Evolutionary conservation across 2,113 vertebrate genomes (phyloP).

Genomic region (Myotis yumanensis): DNA sequence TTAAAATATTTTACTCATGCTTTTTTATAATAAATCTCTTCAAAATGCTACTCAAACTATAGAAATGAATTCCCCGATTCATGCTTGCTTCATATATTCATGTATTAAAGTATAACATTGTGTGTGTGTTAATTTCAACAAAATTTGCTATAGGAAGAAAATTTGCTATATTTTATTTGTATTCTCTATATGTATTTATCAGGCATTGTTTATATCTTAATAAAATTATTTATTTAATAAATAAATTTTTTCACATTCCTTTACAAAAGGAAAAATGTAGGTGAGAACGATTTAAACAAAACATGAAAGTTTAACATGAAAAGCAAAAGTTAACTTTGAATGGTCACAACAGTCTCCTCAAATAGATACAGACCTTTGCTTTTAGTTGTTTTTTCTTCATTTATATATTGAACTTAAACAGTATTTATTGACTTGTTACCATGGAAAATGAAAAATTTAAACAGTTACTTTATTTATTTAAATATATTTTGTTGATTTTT

Average conservation of each 20-base stretch:
- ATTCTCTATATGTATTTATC: neutral
- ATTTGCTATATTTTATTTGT: constrained; percentile 20
- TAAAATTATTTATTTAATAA: constrained; percentile 42
- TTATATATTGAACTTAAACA: neutral
- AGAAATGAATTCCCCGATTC: neutral
- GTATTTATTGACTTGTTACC: neutral
- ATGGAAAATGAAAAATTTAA: neutral
- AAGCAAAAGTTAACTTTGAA: neutral
- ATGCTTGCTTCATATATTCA: neutral
- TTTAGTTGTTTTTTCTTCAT: constrained; percentile 21
- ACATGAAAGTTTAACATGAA: neutral
- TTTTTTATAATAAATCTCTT: neutral
- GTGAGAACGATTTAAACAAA: constrained; percentile 37
- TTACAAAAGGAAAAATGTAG: constrained; percentile 27
- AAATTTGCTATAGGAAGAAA: neutral
- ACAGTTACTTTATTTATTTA: neutral
- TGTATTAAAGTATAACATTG: neutral
- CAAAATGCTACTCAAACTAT: neutral
- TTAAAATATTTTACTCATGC: constrained; percentile 28
- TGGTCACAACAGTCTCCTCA: neutral
- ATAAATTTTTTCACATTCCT: neutral
- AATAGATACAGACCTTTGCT: neutral
- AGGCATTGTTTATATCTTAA: neutral
- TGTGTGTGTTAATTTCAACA: constrained; percentile 27
- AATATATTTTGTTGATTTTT: too few relatives aligned